These are phyloP conservation scores for Megalopta genalis DNA, from an alignment of 1,140 invertebrate genomes.

Conservation along the genomic window DNA sequence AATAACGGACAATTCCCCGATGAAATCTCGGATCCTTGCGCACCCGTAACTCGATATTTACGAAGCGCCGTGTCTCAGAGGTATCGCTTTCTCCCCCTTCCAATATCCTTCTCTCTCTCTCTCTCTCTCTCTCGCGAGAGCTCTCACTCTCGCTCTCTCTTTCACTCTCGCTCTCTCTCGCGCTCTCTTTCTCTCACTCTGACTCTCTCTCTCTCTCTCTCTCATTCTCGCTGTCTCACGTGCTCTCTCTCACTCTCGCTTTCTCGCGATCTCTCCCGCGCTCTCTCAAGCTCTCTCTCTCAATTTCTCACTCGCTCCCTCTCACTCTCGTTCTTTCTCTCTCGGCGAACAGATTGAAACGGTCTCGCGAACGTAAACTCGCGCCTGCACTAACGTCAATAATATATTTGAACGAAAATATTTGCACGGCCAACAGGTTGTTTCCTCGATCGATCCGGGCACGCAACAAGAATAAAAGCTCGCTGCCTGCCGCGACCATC, in stretches of 20 bases:
- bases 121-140: no score
- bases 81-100: background rate
- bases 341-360: background rate
- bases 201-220: no score
- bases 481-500: background rate
- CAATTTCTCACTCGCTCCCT: no score
- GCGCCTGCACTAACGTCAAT: conserved; percentile 16
- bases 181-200: no score
- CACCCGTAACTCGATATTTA: background rate
- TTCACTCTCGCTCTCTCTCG: no score
- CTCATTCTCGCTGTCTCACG: background rate
- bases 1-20: conserved; percentile 8
- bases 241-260: no score
- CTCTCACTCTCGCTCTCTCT: no score
- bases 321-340: no score
- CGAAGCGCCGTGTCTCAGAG: background rate
- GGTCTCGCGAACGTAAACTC: conserved; percentile 1
- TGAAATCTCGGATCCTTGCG: conserved; percentile 6
- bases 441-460: background rate
- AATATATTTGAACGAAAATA: conserved; percentile 32
- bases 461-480: conserved; percentile 23
- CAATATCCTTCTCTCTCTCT: no score
- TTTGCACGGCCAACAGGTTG: conserved; percentile 42
- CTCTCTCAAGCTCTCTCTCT: no score
- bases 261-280: no score